These are phyloP conservation scores for Monopis laevigella DNA, from an alignment of 2,888 invertebrate species.

Conservation along the genomic window DNA sequence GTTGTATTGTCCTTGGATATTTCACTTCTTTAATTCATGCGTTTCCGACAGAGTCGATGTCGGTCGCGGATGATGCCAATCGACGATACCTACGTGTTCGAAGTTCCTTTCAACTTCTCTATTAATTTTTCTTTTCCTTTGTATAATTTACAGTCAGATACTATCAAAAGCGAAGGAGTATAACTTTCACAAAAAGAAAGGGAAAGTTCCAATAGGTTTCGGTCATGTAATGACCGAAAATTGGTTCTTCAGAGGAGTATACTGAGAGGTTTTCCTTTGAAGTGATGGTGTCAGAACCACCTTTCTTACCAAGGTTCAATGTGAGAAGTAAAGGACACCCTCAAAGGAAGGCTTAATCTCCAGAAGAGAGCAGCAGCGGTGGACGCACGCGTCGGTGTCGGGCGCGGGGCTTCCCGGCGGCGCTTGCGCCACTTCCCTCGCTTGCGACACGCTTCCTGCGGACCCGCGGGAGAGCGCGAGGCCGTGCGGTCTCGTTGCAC, in stretches of 20 bases:
- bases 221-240: no score
- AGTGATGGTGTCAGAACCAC: constrained; percentile 25
- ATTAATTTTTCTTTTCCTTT: no score
- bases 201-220: no score
- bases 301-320: no score
- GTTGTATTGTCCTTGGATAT: constrained; percentile 66
- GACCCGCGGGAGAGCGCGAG: constrained; percentile 51
- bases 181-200: no score
- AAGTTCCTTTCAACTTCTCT: neutral
- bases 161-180: no score
- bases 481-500: constrained; percentile 52
- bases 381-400: constrained; percentile 30
- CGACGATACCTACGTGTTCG: constrained; percentile 15
- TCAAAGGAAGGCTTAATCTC: no score
- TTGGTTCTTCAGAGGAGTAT: no score
- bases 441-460: constrained; percentile 61
- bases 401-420: constrained; percentile 45
- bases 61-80: constrained; percentile 43
- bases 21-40: constrained; percentile 63
- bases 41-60: constrained; percentile 59
- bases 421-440: constrained; percentile 62
- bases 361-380: no score
- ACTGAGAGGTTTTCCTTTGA: constrained; percentile 3
- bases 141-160: no score
- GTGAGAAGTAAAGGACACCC: no score